Base-by-base conservation (phyloP, 2,113 vertebrate genomes). In the Rhinichthys klamathensis region DNA sequence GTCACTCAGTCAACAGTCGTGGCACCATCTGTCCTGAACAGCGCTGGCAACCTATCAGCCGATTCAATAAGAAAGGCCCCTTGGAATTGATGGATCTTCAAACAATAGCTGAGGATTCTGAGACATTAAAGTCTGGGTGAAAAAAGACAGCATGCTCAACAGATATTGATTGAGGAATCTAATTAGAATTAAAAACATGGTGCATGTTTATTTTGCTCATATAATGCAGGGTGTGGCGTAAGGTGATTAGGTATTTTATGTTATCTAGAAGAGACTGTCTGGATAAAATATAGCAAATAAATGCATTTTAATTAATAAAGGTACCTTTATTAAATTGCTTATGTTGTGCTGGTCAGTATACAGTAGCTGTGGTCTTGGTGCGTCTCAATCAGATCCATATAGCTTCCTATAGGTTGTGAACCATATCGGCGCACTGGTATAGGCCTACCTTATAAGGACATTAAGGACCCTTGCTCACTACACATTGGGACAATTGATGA, bases 161-260 rank as follows among this genome's bases (percentile, higher is more conserved):
- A 82, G 76, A 69, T 72, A 86, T 74, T 75, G 67, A 86, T 76
- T 60, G 2, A 11, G 12, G 38, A 70, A 58, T 60, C 23, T 76
- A 86, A 86, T 86, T 84, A 86, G 86, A 84, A 74, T 56, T 27
- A 70, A 21, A 70, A 54, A 80, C 69, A 76, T n/a, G 16, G 18
- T 75, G 4, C 32, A 63, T 80, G 46, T 58, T 84, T 79, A 89
- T 83, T 79, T 58, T n/a, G 80, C 25, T 83, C 25, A 56, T 58
- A 76, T 7, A 23, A 23, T 12, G 30, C 6, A 9, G 51, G 27
- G 18, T 25, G 30, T 54, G 51, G 51, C 16, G 1, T 15, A 54
- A 54, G 15, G 49, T 54, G 2, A 21, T 21, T 54, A 16, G 2
- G 16, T 54, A 54, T 54, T 21, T 38, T 69, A 23, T 69, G n/a